Percentiles rank a stretch among this genome's conserved stretches.
phyloP scores from a whole-genome alignment of 2,797 vertebrate species.

The Poeciliopsis infans region DNA sequence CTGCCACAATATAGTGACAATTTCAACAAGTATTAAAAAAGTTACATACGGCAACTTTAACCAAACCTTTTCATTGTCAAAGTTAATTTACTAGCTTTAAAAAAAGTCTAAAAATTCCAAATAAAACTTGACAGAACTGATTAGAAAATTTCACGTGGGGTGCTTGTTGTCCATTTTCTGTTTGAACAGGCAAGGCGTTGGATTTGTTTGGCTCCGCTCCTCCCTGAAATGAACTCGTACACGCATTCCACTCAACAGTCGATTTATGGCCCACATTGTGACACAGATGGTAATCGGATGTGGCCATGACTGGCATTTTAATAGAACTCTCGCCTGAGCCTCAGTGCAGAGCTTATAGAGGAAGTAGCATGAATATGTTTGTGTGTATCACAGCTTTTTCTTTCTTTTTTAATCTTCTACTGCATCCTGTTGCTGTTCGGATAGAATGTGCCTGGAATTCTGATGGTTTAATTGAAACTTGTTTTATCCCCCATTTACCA shows the following conservation, averaged over 20 bases:
- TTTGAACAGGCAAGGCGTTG: not conserved
- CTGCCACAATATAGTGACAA: no score
- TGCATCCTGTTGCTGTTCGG: slow-evolving; percentile 31
- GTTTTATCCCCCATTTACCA: slow-evolving; percentile 58
- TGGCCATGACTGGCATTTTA: slow-evolving; percentile 38
- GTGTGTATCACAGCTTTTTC: not conserved
- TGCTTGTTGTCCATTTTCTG: not conserved
- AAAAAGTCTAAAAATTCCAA: slow-evolving; percentile 4
- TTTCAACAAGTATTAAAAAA: no score
- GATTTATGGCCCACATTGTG: slow-evolving; percentile 20
- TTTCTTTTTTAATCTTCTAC: slow-evolving; percentile 4
- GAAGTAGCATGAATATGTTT: slow-evolving; percentile 2
- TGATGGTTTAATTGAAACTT: slow-evolving; percentile 63
- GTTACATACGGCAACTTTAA: not conserved
- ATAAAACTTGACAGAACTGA: slow-evolving; percentile 5
- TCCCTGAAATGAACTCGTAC: slow-evolving; percentile 18
- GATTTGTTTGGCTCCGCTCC: slow-evolving; percentile 2
- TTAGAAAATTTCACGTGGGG: not conserved
- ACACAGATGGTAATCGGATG: slow-evolving; percentile 41
- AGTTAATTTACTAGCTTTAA: not conserved
- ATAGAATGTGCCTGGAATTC: slow-evolving; percentile 58
- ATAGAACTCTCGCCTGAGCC: slow-evolving; percentile 29
- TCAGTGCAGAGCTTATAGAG: slow-evolving; percentile 18
- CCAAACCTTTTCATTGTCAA: not conserved
- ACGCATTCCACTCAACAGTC: slow-evolving; percentile 26